phyloP scores from a whole-genome alignment of 2,888 invertebrate species.

The Mycalesis mineus region DNA sequence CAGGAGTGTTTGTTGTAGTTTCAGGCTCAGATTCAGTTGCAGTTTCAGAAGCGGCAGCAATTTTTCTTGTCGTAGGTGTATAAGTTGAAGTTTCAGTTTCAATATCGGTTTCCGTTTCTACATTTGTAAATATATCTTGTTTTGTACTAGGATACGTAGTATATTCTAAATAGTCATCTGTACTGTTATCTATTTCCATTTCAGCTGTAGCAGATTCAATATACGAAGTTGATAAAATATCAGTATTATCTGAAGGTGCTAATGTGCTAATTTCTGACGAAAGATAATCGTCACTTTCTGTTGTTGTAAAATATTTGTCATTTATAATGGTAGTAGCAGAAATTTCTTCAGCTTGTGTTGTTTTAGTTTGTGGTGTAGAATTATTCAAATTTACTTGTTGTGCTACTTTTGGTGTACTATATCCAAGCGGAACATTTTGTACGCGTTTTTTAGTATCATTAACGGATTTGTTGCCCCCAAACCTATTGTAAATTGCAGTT shows the following conservation, averaged over 20 bases:
- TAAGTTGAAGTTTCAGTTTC: slow-evolving; percentile 34
- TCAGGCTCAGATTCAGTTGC: slow-evolving; percentile 34
- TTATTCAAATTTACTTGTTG: slow-evolving; percentile 27
- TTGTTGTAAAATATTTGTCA: slow-evolving; percentile 30
- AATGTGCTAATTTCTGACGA: slow-evolving; percentile 49
- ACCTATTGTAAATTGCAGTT: slow-evolving; percentile 52
- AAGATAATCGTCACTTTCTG: slow-evolving; percentile 58
- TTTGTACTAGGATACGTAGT: slow-evolving; percentile 51
- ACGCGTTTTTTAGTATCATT: slow-evolving; percentile 60
- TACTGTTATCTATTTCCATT: slow-evolving; percentile 57
- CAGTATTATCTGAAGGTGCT: slow-evolving; percentile 40
- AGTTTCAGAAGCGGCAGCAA: slow-evolving; percentile 26
- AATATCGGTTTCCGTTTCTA: slow-evolving; percentile 36
- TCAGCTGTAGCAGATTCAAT: slow-evolving; percentile 48
- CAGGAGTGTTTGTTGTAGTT: slow-evolving; percentile 46
- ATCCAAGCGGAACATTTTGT: slow-evolving; percentile 66
- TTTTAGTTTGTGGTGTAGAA: slow-evolving; percentile 17
- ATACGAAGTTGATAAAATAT: slow-evolving; percentile 38
- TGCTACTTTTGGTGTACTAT: slow-evolving; percentile 41
- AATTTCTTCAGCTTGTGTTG: slow-evolving; percentile 31
- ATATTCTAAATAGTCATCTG: slow-evolving; percentile 63
- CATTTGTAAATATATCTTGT: slow-evolving; percentile 40
- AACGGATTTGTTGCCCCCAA: slow-evolving; percentile 48
- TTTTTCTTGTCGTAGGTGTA: slow-evolving; percentile 17
- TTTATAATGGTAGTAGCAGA: slow-evolving; percentile 30